Conservation (phyloP, 2,113 vertebrate species). For the Cyphomyrus discorhynchus region DNA sequence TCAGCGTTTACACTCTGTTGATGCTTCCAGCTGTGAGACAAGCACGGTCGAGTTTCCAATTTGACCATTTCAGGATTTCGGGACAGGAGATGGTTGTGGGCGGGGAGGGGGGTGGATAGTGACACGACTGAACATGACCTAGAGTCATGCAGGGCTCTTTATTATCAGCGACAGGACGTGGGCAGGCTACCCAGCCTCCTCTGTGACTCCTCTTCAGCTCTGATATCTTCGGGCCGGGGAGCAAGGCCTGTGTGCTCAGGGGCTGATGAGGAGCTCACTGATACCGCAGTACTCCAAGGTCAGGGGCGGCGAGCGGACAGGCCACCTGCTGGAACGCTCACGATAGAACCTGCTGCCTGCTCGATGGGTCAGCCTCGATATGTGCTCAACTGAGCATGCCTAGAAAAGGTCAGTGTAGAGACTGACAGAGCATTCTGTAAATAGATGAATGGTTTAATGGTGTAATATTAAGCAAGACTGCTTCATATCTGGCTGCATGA, state of each 20-base stretch:
- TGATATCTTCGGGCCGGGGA: constrained; percentile 41
- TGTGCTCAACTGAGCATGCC: not conserved
- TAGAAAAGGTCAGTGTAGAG: not conserved
- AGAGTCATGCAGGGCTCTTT: constrained; percentile 15
- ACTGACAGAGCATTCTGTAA: not conserved
- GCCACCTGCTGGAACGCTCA: not conserved
- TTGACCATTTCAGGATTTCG: not conserved
- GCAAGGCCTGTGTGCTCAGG: constrained; percentile 51
- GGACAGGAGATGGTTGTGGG: not conserved
- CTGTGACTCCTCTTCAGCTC: constrained; percentile 26
- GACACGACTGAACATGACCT: not conserved
- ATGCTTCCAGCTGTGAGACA: not conserved
- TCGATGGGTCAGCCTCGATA: not conserved
- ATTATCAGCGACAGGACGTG: constrained; percentile 31
- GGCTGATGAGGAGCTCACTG: constrained; percentile 59
- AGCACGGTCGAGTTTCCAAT: not conserved
- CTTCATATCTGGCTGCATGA: not conserved
- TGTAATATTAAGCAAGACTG: not conserved
- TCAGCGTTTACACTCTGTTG: not conserved
- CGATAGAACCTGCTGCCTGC: not conserved
- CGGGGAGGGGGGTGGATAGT: too few relatives aligned
- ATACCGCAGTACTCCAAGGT: constrained; percentile 1
- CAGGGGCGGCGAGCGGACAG: not conserved
- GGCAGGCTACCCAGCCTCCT: constrained; percentile 19
- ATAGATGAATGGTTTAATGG: not conserved